A percentile compares a stretch with the other conserved stretches of the same genome.
These are phyloP conservation scores for Anhinga anhinga DNA, from an alignment of 2,113 vertebrate genomes.

Conservation along the genomic window DNA sequence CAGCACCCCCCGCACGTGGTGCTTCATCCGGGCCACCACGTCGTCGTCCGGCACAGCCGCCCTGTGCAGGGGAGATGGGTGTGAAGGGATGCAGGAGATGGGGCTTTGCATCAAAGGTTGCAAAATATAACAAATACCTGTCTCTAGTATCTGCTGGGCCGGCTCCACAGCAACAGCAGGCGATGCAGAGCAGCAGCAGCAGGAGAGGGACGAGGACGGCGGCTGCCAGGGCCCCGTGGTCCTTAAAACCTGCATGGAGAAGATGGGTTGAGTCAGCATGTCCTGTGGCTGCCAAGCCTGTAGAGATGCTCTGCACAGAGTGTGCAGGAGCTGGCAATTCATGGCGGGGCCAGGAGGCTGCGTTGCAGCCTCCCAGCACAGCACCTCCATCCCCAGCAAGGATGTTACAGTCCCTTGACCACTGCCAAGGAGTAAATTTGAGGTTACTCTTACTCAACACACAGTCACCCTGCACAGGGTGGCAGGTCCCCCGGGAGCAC, in stretches of 20 bases:
- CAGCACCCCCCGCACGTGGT: slow-evolving; percentile 85
- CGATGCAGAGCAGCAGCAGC: slow-evolving; percentile 76
- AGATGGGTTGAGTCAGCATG: background rate
- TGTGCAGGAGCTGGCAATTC: background rate
- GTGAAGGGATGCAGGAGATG: rapidly evolving
- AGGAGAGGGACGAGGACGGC: slow-evolving; percentile 81
- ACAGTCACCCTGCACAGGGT: slow-evolving; percentile 79
- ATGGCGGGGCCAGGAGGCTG: background rate
- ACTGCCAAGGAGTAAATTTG: background rate
- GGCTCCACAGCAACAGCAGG: slow-evolving; percentile 80
- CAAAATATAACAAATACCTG: slow-evolving; percentile 70
- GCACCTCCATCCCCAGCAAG: background rate
- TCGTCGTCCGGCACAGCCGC: slow-evolving; percentile 57
- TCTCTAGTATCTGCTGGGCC: slow-evolving; percentile 75
- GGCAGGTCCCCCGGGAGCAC: slow-evolving; percentile 78
- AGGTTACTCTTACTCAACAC: slow-evolving; percentile 77
- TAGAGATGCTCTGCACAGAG: background rate
- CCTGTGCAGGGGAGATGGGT: background rate
- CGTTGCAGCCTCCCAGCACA: background rate
- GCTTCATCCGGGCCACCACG: slow-evolving; percentile 83
- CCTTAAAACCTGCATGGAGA: slow-evolving; percentile 52
- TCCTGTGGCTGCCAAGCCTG: background rate
- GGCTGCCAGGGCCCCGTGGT: slow-evolving; percentile 65
- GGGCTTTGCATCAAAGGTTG: rapidly evolving
- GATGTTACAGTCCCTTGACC: rapidly evolving